phyloP scores from a whole-genome alignment of 2,797 vertebrate genomes.

The Heterohyrax brucei region DNA sequence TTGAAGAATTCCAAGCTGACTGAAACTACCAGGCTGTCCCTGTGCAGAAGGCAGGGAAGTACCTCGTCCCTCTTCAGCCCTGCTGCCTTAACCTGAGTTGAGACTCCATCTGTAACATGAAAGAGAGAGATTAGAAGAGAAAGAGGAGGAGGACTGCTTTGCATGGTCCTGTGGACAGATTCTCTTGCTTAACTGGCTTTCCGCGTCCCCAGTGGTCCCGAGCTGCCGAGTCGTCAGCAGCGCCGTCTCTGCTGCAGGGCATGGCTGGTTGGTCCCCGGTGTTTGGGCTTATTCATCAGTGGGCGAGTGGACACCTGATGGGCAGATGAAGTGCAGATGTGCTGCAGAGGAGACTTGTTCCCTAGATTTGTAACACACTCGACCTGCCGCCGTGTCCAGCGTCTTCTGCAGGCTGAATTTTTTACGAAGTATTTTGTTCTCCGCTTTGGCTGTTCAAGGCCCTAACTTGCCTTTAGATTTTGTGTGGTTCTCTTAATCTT shows the following conservation, averaged over 20 bases:
- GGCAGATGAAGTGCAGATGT: conserved; percentile 41
- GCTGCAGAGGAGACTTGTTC: background rate
- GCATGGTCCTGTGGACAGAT: background rate
- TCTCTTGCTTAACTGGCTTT: conserved; percentile 26
- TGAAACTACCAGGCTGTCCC: conserved; percentile 10
- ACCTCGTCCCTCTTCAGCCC: background rate
- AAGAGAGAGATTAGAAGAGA: background rate
- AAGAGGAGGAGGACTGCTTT: background rate
- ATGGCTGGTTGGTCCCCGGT: conserved; percentile 43
- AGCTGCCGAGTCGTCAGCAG: background rate
- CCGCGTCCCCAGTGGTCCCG: background rate
- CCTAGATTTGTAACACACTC: conserved; percentile 20
- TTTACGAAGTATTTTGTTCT: background rate
- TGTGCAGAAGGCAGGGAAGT: background rate
- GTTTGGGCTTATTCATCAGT: conserved; percentile 45
- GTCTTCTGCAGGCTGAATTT: background rate
- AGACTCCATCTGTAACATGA: conserved; percentile 13
- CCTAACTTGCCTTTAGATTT: background rate
- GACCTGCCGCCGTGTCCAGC: conserved; percentile 33
- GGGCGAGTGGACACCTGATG: background rate
- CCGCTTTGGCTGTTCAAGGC: no score
- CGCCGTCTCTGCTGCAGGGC: conserved; percentile 1
- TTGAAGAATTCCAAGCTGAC: conserved; percentile 11
- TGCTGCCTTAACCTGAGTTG: background rate
- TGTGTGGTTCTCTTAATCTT: background rate